A percentile compares a stretch with the other conserved stretches of the same genome.
Evolutionary conservation across 2,113 vertebrate species (phyloP).

Genomic region (Salvelinus alpinus): DNA sequence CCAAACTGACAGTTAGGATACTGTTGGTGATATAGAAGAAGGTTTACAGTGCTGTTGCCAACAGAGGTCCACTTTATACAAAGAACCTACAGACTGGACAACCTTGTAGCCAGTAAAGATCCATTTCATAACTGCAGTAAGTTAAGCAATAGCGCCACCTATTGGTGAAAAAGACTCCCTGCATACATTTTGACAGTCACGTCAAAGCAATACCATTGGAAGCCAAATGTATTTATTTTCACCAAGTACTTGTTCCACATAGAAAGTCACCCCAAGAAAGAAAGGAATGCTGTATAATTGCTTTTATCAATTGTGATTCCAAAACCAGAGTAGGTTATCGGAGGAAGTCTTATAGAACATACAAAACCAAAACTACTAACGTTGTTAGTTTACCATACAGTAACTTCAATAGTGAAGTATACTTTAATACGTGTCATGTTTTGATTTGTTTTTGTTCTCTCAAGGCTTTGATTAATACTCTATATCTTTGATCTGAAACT

Average conservation of each 20-base stretch:
- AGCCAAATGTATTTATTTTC: neutral
- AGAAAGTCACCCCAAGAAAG: conserved; percentile 18
- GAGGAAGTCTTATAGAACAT: neutral
- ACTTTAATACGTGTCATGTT: neutral
- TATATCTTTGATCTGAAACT: conserved; percentile 32
- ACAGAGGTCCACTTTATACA: conserved; percentile 17
- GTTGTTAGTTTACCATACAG: neutral
- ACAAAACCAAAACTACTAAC: neutral
- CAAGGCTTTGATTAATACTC: conserved; percentile 24
- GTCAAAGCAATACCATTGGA: neutral
- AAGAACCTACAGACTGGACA: neutral
- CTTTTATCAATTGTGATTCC: conserved; percentile 15
- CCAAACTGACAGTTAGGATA: neutral
- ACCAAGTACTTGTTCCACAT: neutral
- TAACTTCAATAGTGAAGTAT: too few relatives aligned
- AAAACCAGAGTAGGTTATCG: conserved; percentile 11
- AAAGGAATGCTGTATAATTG: conserved; percentile 33
- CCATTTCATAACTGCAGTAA: neutral
- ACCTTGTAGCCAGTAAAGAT: neutral
- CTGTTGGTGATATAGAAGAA: neutral
- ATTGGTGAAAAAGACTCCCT: conserved; percentile 28
- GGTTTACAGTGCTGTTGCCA: neutral
- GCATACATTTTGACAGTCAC: neutral
- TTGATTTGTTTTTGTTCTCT: conserved; percentile 6
- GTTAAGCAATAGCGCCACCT: conserved; percentile 28